Conservation (phyloP, 2,888 invertebrate species). For the Listrodromus nycthemerus region DNA sequence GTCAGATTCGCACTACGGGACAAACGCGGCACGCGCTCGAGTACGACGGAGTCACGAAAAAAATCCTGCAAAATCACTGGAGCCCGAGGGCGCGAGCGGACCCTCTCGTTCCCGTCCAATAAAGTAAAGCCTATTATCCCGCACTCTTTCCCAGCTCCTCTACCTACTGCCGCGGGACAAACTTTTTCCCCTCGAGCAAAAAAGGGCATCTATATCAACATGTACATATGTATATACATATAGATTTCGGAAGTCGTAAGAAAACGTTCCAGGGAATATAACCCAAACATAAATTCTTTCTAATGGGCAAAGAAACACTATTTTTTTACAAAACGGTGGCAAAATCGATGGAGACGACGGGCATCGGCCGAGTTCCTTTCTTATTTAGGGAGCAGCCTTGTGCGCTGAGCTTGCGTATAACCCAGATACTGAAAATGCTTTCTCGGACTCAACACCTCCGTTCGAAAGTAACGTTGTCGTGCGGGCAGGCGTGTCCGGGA, state of each 20-base stretch:
- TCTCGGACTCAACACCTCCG: background rate
- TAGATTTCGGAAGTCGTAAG: background rate
- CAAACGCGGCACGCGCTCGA: conserved; percentile 50
- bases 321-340: background rate
- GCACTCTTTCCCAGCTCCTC: background rate
- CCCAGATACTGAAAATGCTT: background rate
- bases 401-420: background rate
- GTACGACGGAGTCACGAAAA: conserved; percentile 36
- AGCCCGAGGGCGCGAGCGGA: conserved; percentile 17
- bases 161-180: background rate
- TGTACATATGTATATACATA: background rate
- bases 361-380: background rate
- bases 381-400: background rate
- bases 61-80: conserved; percentile 50
- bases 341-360: background rate
- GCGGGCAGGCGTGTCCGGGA: conserved; percentile 3
- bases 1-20: conserved; percentile 38
- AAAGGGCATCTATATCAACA: background rate
- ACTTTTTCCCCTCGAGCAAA: conserved; percentile 14
- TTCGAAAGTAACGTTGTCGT: background rate
- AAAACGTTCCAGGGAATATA: background rate
- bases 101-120: conserved; percentile 48
- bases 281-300: background rate
- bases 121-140: conserved; percentile 50
- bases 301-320: background rate